A percentile compares a stretch with the other conserved stretches of the same genome.
These are phyloP conservation scores for Drosophila burlai DNA, from an alignment of 1,140 invertebrate species.

Conservation along the genomic window DNA sequence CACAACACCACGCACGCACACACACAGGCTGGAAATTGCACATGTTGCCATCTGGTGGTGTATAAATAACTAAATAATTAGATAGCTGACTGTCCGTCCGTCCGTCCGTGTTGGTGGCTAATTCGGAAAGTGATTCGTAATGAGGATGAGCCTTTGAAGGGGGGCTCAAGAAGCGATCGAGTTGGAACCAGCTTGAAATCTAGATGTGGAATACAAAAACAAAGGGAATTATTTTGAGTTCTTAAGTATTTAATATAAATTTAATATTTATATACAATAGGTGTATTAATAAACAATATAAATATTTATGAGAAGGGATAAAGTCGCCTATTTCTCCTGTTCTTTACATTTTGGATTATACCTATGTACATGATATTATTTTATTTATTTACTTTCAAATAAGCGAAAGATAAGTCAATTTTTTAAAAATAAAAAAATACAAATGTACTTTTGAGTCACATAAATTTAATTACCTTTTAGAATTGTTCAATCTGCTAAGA, in stretches of 20 bases:
- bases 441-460: not conserved
- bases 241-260: not conserved
- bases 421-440: not conserved
- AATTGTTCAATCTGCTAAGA: too few species aligned
- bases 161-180: conserved; percentile 26
- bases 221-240: not conserved
- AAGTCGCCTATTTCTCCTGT: too few species aligned
- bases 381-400: too few species aligned
- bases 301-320: not conserved
- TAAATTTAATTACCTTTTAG: not conserved
- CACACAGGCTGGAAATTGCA: conserved; percentile 34
- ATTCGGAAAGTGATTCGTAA: conserved; percentile 41
- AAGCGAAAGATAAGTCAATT: not conserved
- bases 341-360: not conserved
- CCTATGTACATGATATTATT: too few species aligned
- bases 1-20: conserved; percentile 40
- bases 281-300: not conserved
- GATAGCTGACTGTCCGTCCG: conserved; percentile 4
- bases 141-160: conserved; percentile 51
- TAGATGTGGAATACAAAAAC: not conserved
- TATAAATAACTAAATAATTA: conserved; percentile 51
- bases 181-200: not conserved
- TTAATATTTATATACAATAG: not conserved
- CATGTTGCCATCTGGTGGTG: conserved; percentile 25
- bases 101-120: conserved; percentile 18